A percentile compares a stretch with the other conserved stretches of the same genome.
phyloP scores from a whole-genome alignment of 2,113 vertebrate species.

The Rhombomys opimus region DNA sequence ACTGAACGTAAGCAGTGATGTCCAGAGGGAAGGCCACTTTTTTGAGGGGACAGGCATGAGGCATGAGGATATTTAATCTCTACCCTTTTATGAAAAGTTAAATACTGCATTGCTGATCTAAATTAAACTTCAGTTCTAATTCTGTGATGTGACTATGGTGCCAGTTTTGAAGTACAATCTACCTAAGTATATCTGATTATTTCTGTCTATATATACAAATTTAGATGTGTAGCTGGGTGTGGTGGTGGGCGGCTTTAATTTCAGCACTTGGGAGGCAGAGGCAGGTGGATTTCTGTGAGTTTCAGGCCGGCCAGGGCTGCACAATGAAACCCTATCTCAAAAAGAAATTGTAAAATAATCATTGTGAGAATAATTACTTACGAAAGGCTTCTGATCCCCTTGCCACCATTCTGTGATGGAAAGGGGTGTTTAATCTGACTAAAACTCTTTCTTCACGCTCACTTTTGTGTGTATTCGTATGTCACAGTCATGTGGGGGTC shows the following conservation, averaged over 20 bases:
- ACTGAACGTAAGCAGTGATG: background rate
- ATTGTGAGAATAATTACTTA: constrained; percentile 11
- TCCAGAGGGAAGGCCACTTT: background rate
- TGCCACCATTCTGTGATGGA: background rate
- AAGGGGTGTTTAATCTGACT: background rate
- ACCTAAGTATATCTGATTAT: background rate
- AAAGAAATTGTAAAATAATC: background rate
- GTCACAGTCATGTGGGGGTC: background rate
- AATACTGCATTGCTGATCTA: constrained; percentile 37
- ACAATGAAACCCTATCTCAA: background rate
- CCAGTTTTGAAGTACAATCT: background rate
- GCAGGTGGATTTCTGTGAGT: background rate
- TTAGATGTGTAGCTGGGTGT: constrained; percentile 14
- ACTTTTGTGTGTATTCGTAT: no score
- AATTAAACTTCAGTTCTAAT: constrained; percentile 36
- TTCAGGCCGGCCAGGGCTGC: background rate
- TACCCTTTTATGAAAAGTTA: constrained; percentile 45
- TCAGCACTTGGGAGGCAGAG: background rate
- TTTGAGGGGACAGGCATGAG: no score
- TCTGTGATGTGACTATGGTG: background rate
- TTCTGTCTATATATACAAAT: background rate
- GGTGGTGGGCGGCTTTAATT: background rate
- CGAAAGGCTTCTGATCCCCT: background rate
- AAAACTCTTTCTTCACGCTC: no score
- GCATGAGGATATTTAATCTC: background rate